A percentile compares a stretch with the other conserved stretches of the same genome.
These are phyloP conservation scores for Holothuria leucospilota DNA, from an alignment of 53 echinoderm and acorn worm genomes.

Conservation along the genomic window DNA sequence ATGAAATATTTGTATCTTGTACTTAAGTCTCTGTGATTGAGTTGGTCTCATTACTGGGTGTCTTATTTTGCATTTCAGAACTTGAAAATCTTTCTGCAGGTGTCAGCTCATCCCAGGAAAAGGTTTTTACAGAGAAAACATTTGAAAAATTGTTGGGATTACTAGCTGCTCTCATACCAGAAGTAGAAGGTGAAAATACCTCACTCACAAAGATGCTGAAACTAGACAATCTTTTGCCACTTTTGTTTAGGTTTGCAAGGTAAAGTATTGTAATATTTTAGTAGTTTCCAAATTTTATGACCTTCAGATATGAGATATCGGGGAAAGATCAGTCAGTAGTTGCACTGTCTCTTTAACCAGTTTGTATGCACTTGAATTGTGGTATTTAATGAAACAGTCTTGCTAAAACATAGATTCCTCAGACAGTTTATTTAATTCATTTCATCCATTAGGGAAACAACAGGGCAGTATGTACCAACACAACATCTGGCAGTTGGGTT, in stretches of 20 bases:
- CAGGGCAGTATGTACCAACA: conserved; percentile 75
- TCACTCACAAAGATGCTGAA: conserved; percentile 50
- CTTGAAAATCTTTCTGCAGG: not conserved
- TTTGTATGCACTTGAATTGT: no score
- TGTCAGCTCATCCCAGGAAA: conserved; percentile 58
- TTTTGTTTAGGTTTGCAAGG: conserved; percentile 19
- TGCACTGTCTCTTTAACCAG: no score
- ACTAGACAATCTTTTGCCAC: conserved; percentile 60
- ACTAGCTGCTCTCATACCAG: conserved; percentile 78
- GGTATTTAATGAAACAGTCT: no score
- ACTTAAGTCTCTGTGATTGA: no score
- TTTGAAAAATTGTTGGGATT: conserved; percentile 92
- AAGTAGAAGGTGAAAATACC: not conserved
- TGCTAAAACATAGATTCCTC: no score
- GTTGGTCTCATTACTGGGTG: no score
- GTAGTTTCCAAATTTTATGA: no score
- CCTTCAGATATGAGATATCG: no score
- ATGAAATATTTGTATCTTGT: no score
- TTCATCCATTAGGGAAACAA: conserved; percentile 46
- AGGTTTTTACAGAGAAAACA: conserved; percentile 80
- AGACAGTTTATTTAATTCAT: no score
- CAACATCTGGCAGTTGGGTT: conserved; percentile 93
- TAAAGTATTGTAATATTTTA: no score
- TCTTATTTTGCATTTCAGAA: conserved; percentile 2
- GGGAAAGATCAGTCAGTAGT: no score